A percentile compares a stretch with the other conserved stretches of the same genome.
Evolutionary conservation across 2,888 invertebrate genomes (phyloP).

Genomic region (Seira ritae): DNA sequence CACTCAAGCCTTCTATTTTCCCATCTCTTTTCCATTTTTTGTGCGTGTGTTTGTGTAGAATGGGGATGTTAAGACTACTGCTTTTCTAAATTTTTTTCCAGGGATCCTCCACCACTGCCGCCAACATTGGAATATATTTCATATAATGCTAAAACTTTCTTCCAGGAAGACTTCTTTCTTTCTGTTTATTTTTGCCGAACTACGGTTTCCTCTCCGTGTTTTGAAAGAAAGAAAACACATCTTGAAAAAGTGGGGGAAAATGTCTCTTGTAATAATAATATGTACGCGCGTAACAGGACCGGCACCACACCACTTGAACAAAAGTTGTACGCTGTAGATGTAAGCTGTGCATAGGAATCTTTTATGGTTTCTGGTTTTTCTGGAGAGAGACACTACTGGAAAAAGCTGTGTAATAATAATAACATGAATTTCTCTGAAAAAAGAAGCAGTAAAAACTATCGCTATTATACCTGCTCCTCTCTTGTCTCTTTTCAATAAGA

Average conservation of each 20-base stretch:
- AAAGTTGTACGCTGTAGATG: not conserved
- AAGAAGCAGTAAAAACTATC: not conserved
- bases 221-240: slow-evolving; percentile 16
- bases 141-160: slow-evolving; percentile 28
- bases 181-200: slow-evolving; percentile 50
- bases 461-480: not conserved
- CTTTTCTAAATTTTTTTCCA: slow-evolving; percentile 56
- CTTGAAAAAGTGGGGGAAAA: slow-evolving; percentile 26
- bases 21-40: slow-evolving; percentile 8
- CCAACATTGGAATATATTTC: slow-evolving; percentile 29
- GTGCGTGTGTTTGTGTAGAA: not conserved
- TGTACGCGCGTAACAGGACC: not conserved
- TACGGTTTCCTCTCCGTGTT: slow-evolving; percentile 1
- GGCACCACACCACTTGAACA: not conserved
- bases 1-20: slow-evolving; percentile 52
- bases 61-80: slow-evolving; percentile 39
- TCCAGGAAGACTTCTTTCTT: slow-evolving; percentile 23
- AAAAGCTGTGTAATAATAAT: not conserved
- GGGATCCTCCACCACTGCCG: slow-evolving; percentile 49
- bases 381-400: not conserved
- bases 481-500: not conserved
- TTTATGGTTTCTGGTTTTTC: not conserved
- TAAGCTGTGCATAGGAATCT: too few relatives aligned
- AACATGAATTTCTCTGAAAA: not conserved
- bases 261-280: slow-evolving; percentile 27